Conservation (phyloP, 2,888 invertebrate species). For the Acheta domesticus region DNA sequence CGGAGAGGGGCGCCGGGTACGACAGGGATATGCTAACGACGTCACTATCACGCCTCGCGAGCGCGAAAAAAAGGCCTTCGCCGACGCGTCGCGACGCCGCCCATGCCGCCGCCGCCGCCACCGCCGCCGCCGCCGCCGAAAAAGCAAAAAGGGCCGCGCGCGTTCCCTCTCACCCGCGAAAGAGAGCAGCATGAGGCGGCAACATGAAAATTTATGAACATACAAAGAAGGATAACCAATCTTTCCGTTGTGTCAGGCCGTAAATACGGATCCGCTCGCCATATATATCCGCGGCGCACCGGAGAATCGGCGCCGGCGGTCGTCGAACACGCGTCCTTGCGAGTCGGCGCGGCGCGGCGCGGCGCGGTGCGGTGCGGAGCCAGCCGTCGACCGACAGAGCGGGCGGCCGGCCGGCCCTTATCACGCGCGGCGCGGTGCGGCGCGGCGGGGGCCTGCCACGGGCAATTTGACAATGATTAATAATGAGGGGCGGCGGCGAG, state of each 20-base stretch:
- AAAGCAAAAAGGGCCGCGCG: neutral
- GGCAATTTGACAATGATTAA: slow-evolving; percentile 18
- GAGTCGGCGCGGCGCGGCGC: neutral
- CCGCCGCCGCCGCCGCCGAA: neutral
- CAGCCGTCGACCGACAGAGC: neutral
- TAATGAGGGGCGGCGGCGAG: slow-evolving; percentile 8
- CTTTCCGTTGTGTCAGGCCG: slow-evolving; percentile 1
- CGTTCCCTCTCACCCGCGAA: neutral
- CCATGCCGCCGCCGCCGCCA: neutral
- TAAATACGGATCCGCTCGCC: slow-evolving; percentile 6
- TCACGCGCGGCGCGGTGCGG: neutral
- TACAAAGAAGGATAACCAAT: slow-evolving; percentile 18
- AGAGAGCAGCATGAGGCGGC: neutral
- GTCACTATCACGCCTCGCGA: neutral
- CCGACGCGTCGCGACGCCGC: neutral
- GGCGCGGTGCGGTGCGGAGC: neutral
- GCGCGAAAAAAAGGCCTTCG: neutral
- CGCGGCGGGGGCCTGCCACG: neutral
- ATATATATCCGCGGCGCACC: neutral
- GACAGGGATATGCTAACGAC: slow-evolving; percentile 18
- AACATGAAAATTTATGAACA: slow-evolving; percentile 18
- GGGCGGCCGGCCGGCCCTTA: neutral
- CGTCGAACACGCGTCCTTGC: slow-evolving; percentile 1
- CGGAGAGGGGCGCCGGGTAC: neutral
- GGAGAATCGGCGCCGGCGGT: neutral